Percentiles rank a stretch among this genome's conserved stretches.
Evolutionary conservation across 1,140 invertebrate species (phyloP).

Genomic region (Psilanteris sp.): DNA sequence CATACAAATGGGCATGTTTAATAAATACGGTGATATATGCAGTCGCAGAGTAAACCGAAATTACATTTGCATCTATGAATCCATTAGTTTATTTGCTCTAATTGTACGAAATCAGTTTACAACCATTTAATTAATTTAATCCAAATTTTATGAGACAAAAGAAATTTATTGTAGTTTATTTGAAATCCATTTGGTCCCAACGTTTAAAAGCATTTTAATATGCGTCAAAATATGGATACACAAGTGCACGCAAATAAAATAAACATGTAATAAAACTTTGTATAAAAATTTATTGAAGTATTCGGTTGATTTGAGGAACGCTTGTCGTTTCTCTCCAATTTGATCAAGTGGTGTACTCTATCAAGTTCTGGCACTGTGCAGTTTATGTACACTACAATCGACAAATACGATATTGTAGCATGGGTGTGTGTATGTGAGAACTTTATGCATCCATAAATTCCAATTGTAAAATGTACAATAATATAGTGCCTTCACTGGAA

Average conservation of each 20-base stretch:
- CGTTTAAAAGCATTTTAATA: no score
- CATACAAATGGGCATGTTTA: conserved; percentile 42
- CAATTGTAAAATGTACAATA: conserved; percentile 43
- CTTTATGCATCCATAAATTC: conserved; percentile 51
- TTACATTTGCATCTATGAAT: conserved; percentile 31
- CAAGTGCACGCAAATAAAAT: background rate
- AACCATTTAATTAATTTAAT: conserved; percentile 27
- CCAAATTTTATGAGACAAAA: background rate
- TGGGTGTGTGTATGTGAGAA: conserved; percentile 27
- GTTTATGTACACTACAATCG: conserved; percentile 42
- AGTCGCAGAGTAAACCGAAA: conserved; percentile 16
- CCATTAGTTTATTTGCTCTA: conserved; percentile 24
- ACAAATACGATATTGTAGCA: conserved; percentile 37
- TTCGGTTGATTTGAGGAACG: conserved; percentile 39
- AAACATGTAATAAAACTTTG: conserved; percentile 18
- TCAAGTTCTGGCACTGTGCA: conserved; percentile 46
- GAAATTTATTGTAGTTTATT: no score
- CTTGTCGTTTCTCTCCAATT: conserved; percentile 41
- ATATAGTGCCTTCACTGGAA: conserved; percentile 5
- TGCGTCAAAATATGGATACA: no score
- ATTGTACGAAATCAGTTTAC: conserved; percentile 27
- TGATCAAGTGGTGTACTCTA: conserved; percentile 49
- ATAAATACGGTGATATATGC: conserved; percentile 25
- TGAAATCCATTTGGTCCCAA: no score
- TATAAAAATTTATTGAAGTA: conserved; percentile 24